Conservation (phyloP, 2,888 invertebrate species). For the Heterodera filipjevi region DNA sequence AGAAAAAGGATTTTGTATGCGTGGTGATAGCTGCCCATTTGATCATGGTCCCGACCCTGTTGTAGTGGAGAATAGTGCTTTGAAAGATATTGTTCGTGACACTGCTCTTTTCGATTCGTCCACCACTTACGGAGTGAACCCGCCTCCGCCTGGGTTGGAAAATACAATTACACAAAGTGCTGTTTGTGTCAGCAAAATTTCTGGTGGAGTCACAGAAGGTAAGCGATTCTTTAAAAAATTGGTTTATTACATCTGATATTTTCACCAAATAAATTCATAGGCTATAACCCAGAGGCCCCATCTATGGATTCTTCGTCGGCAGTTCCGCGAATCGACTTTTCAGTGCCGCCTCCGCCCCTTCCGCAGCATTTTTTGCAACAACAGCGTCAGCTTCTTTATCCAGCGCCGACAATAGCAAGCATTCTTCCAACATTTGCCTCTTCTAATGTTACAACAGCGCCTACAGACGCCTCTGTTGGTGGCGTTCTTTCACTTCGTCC, state of each 20-base stretch:
- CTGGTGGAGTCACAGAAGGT: slow-evolving; percentile 17
- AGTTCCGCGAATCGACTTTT: slow-evolving; percentile 46
- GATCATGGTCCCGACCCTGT: slow-evolving; percentile 96
- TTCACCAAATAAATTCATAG: too few relatives aligned
- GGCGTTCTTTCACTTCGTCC: slow-evolving; percentile 6
- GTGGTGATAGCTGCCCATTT: slow-evolving; percentile 92
- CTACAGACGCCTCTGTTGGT: slow-evolving; percentile 7
- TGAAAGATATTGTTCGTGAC: slow-evolving; percentile 47
- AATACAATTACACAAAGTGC: slow-evolving; percentile 4
- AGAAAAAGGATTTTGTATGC: slow-evolving; percentile 93
- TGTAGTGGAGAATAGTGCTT: slow-evolving; percentile 69
- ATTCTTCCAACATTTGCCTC: neutral
- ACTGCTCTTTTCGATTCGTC: slow-evolving; percentile 22
- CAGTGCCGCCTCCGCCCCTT: slow-evolving; percentile 60
- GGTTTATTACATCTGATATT: neutral
- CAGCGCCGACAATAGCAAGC: neutral
- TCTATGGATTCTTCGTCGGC: slow-evolving; percentile 46
- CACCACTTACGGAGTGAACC: slow-evolving; percentile 33
- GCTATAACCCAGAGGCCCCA: slow-evolving; percentile 64
- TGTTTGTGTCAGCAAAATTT: slow-evolving; percentile 16
- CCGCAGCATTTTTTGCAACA: slow-evolving; percentile 37
- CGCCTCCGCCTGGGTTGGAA: slow-evolving; percentile 45
- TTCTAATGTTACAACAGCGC: slow-evolving; percentile 5
- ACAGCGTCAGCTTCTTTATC: slow-evolving; percentile 13
- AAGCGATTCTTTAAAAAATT: neutral